Evolutionary conservation across 2,113 vertebrate genomes (phyloP).

Genomic region (Lutjanus erythropterus): DNA sequence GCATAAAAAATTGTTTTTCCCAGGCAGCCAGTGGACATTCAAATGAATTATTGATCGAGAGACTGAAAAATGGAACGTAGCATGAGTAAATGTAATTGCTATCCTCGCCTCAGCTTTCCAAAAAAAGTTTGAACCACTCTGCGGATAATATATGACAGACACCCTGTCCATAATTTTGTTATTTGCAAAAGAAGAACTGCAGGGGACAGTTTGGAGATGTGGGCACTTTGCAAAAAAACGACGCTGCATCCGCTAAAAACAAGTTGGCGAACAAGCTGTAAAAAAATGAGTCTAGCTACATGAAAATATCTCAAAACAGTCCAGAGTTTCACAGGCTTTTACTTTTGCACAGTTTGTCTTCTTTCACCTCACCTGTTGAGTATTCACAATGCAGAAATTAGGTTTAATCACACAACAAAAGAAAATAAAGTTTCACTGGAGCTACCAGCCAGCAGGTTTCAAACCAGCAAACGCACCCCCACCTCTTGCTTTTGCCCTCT

Average conservation of each 20-base stretch:
- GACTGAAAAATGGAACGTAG: slow-evolving; percentile 53
- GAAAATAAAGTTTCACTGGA: slow-evolving; percentile 9
- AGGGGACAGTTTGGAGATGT: slow-evolving; percentile 26
- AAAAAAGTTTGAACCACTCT: slow-evolving; percentile 46
- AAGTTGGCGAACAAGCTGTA: slow-evolving; percentile 25
- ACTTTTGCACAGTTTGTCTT: slow-evolving; percentile 61
- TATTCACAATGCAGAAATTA: slow-evolving; percentile 52
- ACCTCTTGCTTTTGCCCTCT: slow-evolving; percentile 25
- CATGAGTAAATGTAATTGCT: slow-evolving; percentile 65
- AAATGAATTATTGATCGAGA: slow-evolving; percentile 75
- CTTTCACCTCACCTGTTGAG: slow-evolving; percentile 50
- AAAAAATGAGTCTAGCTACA: slow-evolving; percentile 60
- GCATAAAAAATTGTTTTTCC: slow-evolving; percentile 20
- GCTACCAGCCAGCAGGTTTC: slow-evolving; percentile 44
- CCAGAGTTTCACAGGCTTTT: slow-evolving; percentile 47
- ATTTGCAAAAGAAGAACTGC: slow-evolving; percentile 19
- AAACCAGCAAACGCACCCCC: slow-evolving; percentile 17
- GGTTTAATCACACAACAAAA: slow-evolving; percentile 7
- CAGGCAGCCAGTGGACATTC: slow-evolving; percentile 62
- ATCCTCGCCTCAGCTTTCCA: slow-evolving; percentile 40
- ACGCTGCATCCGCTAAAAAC: slow-evolving; percentile 43
- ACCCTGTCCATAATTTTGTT: slow-evolving; percentile 43
- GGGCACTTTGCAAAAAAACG: slow-evolving; percentile 49
- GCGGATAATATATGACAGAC: slow-evolving; percentile 36
- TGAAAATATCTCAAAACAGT: slow-evolving; percentile 56